phyloP scores from a whole-genome alignment of 2,113 vertebrate genomes.

The Argyrosomus japonicus region DNA sequence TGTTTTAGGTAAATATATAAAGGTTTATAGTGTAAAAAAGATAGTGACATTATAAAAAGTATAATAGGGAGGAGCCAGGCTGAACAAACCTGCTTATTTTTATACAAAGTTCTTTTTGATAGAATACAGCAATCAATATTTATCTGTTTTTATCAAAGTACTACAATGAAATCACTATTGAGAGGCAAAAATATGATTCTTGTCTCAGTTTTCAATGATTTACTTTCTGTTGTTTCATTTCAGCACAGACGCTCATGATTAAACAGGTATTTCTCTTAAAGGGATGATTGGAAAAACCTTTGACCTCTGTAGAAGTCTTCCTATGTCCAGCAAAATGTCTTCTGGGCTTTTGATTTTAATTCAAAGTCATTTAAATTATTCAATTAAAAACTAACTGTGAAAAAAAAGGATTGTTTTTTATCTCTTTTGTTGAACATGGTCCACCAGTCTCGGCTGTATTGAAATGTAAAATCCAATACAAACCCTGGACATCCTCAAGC shows the following conservation, averaged over 20 bases:
- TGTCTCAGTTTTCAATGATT: constrained; percentile 63
- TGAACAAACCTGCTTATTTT: constrained; percentile 81
- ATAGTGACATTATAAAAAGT: constrained; percentile 31
- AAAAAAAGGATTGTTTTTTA: constrained; percentile 50
- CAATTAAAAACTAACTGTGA: constrained; percentile 78
- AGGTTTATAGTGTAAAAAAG: constrained; percentile 61
- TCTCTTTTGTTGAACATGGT: constrained; percentile 39
- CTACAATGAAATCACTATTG: constrained; percentile 46
- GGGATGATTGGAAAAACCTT: constrained; percentile 82
- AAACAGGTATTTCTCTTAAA: constrained; percentile 84
- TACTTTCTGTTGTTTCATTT: constrained; percentile 75
- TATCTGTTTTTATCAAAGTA: constrained; percentile 70
- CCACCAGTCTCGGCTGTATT: neutral
- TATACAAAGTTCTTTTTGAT: constrained; percentile 81
- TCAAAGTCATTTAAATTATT: constrained; percentile 84
- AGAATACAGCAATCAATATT: constrained; percentile 68
- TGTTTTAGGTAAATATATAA: constrained; percentile 36
- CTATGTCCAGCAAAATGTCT: constrained; percentile 80
- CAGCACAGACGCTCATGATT: constrained; percentile 66
- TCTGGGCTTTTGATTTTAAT: constrained; percentile 82
- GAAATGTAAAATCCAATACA: constrained; percentile 10
- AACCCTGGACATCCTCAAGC: constrained; percentile 9
- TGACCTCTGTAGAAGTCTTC: constrained; percentile 90
- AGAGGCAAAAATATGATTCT: constrained; percentile 59
- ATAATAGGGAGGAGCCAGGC: constrained; percentile 55